These are phyloP conservation scores for Ophiothrix spiculata DNA, from an alignment of 35 echinoderm and acorn worm genomes.

Conservation along the genomic window DNA sequence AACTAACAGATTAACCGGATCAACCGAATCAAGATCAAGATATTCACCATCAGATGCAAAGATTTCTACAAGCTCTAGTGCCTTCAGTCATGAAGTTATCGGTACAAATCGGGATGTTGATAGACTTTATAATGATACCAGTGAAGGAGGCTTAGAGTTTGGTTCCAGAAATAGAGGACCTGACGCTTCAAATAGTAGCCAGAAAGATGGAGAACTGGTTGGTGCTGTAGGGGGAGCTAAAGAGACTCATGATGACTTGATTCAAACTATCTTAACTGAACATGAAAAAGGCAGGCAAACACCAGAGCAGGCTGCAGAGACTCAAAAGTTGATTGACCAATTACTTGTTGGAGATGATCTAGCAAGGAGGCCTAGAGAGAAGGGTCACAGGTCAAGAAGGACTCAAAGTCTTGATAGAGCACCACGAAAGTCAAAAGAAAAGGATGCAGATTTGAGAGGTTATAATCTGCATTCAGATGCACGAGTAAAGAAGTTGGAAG, in stretches of 20 bases:
- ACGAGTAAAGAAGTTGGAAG: background rate
- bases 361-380: background rate
- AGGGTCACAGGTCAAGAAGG: background rate
- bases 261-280: background rate
- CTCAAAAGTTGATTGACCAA: conserved; percentile 16
- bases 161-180: background rate
- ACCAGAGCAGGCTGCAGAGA: conserved; percentile 21
- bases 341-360: conserved; percentile 9
- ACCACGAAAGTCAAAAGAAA: background rate
- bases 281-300: background rate
- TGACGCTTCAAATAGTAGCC: background rate
- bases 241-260: background rate
- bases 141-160: background rate
- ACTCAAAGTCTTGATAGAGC: conserved; percentile 37
- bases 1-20: too few relatives aligned
- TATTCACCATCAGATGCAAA: too few relatives aligned
- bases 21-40: too few relatives aligned
- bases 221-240: background rate
- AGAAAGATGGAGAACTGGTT: background rate
- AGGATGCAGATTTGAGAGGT: background rate
- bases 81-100: too few relatives aligned
- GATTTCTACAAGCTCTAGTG: too few relatives aligned
- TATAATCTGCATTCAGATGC: background rate
- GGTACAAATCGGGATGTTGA: background rate
- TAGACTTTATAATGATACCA: background rate